Evolutionary conservation across 2,113 vertebrate species (phyloP).

Genomic region (Rattus rattus): DNA sequence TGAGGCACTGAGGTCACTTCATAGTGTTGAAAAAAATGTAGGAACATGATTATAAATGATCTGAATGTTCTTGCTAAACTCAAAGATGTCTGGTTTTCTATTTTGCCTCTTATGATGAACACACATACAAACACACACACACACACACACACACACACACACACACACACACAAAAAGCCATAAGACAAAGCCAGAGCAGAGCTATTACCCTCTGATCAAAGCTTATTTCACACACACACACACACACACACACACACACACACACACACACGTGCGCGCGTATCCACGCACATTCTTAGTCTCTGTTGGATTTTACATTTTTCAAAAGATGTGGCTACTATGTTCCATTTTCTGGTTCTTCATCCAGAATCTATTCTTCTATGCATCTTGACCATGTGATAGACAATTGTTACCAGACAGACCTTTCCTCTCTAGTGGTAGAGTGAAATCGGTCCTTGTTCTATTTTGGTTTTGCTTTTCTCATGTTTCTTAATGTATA

Average conservation of each 20-base stretch:
- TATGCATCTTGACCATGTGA: neutral
- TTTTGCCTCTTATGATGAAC: neutral
- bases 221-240: neutral
- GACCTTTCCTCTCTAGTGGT: slow-evolving; percentile 31
- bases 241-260: too few species aligned
- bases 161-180: neutral
- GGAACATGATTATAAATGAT: neutral
- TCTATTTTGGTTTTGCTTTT: neutral
- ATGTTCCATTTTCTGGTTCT: neutral
- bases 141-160: neutral
- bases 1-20: neutral
- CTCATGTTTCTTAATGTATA: neutral
- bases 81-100: neutral
- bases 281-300: neutral
- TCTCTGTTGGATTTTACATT: slow-evolving; percentile 13
- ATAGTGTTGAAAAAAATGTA: neutral
- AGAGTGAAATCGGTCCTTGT: slow-evolving; percentile 34
- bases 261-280: too few species aligned
- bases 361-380: neutral
- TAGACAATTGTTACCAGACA: slow-evolving; percentile 55
- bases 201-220: neutral
- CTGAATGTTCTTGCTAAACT: neutral
- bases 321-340: neutral
- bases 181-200: neutral
- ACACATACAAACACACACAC: neutral